Percentiles rank a stretch among this genome's conserved stretches.
Conservation (phyloP, 2,888 invertebrate genomes). For the Tinea semifulvella region DNA sequence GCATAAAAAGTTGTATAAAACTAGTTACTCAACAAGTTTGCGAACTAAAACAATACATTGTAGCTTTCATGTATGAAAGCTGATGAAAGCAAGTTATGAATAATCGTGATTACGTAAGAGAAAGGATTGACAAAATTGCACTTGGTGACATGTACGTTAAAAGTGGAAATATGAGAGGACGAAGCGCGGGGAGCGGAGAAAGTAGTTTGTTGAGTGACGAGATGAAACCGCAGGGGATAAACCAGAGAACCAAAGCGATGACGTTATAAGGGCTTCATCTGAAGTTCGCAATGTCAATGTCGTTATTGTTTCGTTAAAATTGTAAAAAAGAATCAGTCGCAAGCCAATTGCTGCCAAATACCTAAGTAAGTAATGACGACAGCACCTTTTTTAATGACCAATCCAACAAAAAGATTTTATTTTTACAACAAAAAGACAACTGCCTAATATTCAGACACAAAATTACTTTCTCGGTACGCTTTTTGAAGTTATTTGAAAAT, state of each 20-base stretch:
- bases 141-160: constrained; percentile 33
- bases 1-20: background rate
- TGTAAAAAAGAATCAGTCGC: background rate
- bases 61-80: background rate
- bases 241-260: constrained; percentile 16
- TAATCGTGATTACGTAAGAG: constrained; percentile 28
- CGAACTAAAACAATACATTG: background rate
- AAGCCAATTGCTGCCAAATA: background rate
- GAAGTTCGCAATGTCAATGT: constrained; percentile 4
- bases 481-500: background rate
- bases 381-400: background rate
- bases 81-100: constrained; percentile 38
- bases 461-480: background rate
- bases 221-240: constrained; percentile 9
- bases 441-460: background rate
- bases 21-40: background rate
- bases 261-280: background rate
- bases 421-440: background rate
- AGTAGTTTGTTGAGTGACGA: constrained; percentile 35
- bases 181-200: constrained; percentile 40
- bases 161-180: constrained; percentile 34
- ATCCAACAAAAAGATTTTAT: background rate
- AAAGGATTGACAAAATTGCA: constrained; percentile 44
- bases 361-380: background rate
- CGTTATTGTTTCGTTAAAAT: background rate